These are phyloP conservation scores for Chaetogeoica ovagalla DNA, from an alignment of 2,888 invertebrate species.

Conservation along the genomic window DNA sequence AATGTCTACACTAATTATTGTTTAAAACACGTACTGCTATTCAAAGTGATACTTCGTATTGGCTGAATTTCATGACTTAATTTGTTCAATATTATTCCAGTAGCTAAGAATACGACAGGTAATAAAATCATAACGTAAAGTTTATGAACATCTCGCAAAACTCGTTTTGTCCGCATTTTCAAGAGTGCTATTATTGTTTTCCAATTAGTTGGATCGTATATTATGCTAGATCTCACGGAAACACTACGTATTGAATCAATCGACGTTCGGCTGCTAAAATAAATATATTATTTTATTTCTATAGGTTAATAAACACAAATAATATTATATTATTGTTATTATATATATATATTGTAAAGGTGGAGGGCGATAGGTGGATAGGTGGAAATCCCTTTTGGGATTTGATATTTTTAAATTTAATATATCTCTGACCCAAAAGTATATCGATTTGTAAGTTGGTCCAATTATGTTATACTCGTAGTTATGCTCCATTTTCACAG, in stretches of 20 bases:
- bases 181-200: slow-evolving; percentile 70
- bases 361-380: no score
- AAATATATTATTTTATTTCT: not conserved
- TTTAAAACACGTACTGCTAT: slow-evolving; percentile 60
- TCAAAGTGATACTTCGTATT: slow-evolving; percentile 68
- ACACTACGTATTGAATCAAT: slow-evolving; percentile 37
- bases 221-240: slow-evolving; percentile 21
- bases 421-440: no score
- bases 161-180: slow-evolving; percentile 68
- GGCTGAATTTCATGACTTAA: slow-evolving; percentile 68
- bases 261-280: slow-evolving; percentile 3
- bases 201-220: slow-evolving; percentile 47
- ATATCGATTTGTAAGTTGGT: no score
- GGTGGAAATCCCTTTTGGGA: no score
- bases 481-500: no score
- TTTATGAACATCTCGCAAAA: slow-evolving; percentile 72
- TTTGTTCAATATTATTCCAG: slow-evolving; percentile 69
- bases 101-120: slow-evolving; percentile 70
- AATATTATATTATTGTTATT: not conserved
- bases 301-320: not conserved
- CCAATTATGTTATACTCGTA: no score
- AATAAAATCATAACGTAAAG: slow-evolving; percentile 75
- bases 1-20: not conserved
- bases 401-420: no score
- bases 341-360: no score